phyloP scores from a whole-genome alignment of 2,113 vertebrate genomes.

The Psettodes erumei region DNA sequence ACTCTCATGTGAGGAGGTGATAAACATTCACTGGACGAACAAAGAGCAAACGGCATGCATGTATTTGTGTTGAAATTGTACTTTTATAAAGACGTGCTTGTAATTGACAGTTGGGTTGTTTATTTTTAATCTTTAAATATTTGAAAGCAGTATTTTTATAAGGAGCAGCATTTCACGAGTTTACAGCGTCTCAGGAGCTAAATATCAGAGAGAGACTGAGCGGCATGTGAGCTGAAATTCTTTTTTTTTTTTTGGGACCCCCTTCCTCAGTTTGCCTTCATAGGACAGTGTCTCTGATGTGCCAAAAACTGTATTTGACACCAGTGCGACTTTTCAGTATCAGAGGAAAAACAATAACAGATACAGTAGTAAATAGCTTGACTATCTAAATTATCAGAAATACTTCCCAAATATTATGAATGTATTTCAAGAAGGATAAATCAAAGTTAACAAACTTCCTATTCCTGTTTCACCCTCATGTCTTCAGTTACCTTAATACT shows the following conservation, averaged over 20 bases:
- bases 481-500: conserved; percentile 38
- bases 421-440: conserved; percentile 57
- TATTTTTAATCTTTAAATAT: conserved; percentile 72
- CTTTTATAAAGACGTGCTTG: conserved; percentile 72
- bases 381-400: conserved; percentile 49
- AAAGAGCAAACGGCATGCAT: conserved; percentile 56
- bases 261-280: conserved; percentile 44
- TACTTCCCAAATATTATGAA: conserved; percentile 55
- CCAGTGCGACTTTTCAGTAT: conserved; percentile 33
- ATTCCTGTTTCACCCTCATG: conserved; percentile 46
- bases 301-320: conserved; percentile 67
- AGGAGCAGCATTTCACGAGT: conserved; percentile 62
- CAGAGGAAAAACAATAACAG: conserved; percentile 38
- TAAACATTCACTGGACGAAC: conserved; percentile 41
- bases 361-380: conserved; percentile 60
- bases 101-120: conserved; percentile 59
- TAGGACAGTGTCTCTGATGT: conserved; percentile 43
- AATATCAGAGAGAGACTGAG: conserved; percentile 45
- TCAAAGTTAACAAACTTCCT: conserved; percentile 25
- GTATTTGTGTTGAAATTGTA: conserved; percentile 66
- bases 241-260: no score
- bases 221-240: conserved; percentile 29
- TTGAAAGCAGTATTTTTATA: conserved; percentile 80
- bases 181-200: conserved; percentile 62
- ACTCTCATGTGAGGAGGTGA: conserved; percentile 15